Percentiles rank a stretch among this genome's conserved stretches.
These are phyloP conservation scores for Diprion similis DNA, from an alignment of 1,140 invertebrate genomes.

Conservation along the genomic window DNA sequence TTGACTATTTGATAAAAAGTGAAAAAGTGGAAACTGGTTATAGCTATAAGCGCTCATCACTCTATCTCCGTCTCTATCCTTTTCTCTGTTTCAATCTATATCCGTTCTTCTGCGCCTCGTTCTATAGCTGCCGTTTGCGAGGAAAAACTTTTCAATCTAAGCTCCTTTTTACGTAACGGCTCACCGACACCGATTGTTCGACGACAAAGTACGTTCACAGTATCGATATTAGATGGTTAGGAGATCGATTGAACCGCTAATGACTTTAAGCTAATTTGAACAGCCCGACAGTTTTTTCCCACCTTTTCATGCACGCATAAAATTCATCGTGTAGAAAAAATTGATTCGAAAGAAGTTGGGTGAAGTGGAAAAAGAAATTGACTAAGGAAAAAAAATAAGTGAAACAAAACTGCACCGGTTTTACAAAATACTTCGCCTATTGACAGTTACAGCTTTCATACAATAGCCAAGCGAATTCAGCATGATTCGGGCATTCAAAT, in stretches of 20 bases:
- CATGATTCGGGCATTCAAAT: too few species aligned
- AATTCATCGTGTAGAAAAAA: too few species aligned
- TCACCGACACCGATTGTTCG: not conserved
- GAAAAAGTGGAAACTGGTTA: not conserved
- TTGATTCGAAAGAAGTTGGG: too few species aligned
- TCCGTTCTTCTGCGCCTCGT: not conserved
- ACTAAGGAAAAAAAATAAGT: too few species aligned
- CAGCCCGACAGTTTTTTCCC: not conserved
- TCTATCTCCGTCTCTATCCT: not conserved
- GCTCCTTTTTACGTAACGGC: not conserved
- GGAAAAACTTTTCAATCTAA: not conserved
- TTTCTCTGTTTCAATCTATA: not conserved
- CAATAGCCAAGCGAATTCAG: too few species aligned
- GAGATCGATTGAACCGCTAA: not conserved
- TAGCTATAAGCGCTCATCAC: not conserved
- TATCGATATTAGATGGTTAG: not conserved
- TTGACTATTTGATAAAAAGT: slow-evolving; percentile 1
- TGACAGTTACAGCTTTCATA: too few species aligned
- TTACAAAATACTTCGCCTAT: too few species aligned
- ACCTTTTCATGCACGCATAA: too few species aligned
- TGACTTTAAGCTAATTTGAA: slow-evolving; percentile 1
- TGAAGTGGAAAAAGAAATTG: too few species aligned
- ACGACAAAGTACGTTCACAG: slow-evolving; percentile 1
- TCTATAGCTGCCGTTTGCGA: not conserved
- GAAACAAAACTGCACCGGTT: too few species aligned